Base-by-base conservation (phyloP, 2,797 vertebrate genomes). In the Huso huso region DNA sequence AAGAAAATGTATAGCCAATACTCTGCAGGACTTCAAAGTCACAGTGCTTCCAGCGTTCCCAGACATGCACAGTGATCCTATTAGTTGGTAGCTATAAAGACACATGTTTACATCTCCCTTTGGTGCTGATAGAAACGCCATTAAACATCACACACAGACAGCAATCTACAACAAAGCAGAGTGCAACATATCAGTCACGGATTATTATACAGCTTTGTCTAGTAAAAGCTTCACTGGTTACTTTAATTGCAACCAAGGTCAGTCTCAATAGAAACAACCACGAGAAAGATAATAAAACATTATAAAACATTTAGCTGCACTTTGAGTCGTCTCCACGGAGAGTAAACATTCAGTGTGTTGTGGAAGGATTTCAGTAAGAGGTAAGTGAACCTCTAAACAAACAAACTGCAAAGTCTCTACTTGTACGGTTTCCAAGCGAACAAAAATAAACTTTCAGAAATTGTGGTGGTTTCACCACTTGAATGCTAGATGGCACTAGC, bases 121-220 rank as follows among this genome's bases (percentile, higher is more conserved):
- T 5, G 4, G 23, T 23, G 78, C 84, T 84, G 84, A 82, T 81
- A 78, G 74, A 69, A 71, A 66, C 75, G 75, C 1, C 70, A 72
- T 75, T 80, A 83, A 73, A 62, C 76, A 79, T 74, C 67, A 0
- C 72, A 50, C 66, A 77, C 51, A 76, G 62, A 76, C 75, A 78
- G 74, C 78, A 73, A 80, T 84, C 84, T 80, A 81, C 73, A 75
- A 77, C 76, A 73, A 73, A 76, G 75, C 78, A 73, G 64, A 71
- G 79, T 71, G 80, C 68, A 72, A 79, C 75, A 48, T 80, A 83
- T 83, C 73, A 76, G 79, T 82, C 81, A 82, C 74, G 74, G 77
- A 78, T 77, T 85, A 49, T 63, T 48, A 23, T 9, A 48, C 12
- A 48, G 8, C 62, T 63, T 50, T 48, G 7, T 50, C 48, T 10